A percentile compares a stretch with the other conserved stretches of the same genome.
Conservation (phyloP, 2,797 vertebrate species). For the Carcharodon carcharias region DNA sequence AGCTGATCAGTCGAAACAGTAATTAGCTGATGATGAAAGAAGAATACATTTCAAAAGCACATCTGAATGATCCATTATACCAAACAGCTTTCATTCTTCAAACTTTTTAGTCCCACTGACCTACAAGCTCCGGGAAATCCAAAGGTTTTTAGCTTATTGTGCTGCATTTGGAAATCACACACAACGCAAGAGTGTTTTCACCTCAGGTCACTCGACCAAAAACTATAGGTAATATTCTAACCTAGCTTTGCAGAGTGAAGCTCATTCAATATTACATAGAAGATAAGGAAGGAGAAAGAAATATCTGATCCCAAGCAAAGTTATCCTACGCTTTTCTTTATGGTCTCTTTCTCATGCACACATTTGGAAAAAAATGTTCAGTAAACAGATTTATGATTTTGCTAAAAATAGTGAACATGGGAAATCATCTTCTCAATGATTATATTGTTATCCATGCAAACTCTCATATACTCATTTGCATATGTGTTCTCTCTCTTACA, state of each 20-base stretch:
- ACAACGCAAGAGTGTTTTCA: background rate
- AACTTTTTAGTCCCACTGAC: background rate
- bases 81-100: background rate
- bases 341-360: slow-evolving; percentile 36
- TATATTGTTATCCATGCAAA: background rate
- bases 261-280: background rate
- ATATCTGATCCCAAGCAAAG: background rate
- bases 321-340: background rate
- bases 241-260: background rate
- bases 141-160: background rate
- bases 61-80: background rate
- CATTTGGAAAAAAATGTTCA: slow-evolving; percentile 49
- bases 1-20: background rate
- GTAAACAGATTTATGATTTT: slow-evolving; percentile 25
- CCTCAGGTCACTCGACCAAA: background rate
- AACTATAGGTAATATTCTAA: background rate
- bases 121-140: background rate
- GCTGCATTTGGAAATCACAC: background rate
- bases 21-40: background rate
- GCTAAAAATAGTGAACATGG: background rate
- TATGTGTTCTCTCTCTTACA: background rate
- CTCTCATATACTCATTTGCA: background rate
- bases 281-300: background rate
- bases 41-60: slow-evolving; percentile 21
- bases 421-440: background rate